Evolutionary conservation across 2,113 vertebrate genomes (phyloP), one percentile per base, ranked within the genome.

Genomic region (Merops nubicus): DNA sequence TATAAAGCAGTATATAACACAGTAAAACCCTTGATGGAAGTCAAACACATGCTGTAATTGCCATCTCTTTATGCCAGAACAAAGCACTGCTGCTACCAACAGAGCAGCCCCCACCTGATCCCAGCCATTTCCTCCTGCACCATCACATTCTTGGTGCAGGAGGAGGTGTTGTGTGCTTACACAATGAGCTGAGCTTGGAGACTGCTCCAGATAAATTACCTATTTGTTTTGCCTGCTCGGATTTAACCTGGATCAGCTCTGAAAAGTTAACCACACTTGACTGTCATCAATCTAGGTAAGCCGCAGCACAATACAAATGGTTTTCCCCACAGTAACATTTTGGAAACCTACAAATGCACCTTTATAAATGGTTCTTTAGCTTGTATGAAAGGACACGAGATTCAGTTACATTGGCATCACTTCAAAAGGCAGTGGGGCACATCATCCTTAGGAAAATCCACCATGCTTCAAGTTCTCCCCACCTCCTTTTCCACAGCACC

Each of bases 31-130:
- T 47, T 23, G 54, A 42, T 1, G 7, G 77, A 51, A 85, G 87
- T 73, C 59, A 76, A 72, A 74, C 34, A 48, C 47, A 0, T 0
- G 7, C 63, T 33, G 0, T 3, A 34, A 86, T 0, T 57, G 62
- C 65, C 7, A 15, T 14, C 8, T 2, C 34, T 76, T 59, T 3
- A 25, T 2, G 5, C 15, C 88, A 80, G 53, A 26, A 78, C 47
- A 74, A 70, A 65, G 72, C 70, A 15, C 12, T 13, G 40, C 56
- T 26, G 54, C 60, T 73, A 12, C 56, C 48, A 28, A 8, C 3
- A 0, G 43, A 15, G 31, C 34, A 2, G 8, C 12, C n/a, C 91
- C 31, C 54, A 38, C 47, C 86, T 7, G 31, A 77, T 17, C 28
- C 86, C 79, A 63, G 59, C 29, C 40, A 18, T 15, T n/a, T 40